Percentiles rank a stretch among this genome's conserved stretches.
Conservation (phyloP, 2,888 invertebrate species). For the Cremastinae sp. region DNA sequence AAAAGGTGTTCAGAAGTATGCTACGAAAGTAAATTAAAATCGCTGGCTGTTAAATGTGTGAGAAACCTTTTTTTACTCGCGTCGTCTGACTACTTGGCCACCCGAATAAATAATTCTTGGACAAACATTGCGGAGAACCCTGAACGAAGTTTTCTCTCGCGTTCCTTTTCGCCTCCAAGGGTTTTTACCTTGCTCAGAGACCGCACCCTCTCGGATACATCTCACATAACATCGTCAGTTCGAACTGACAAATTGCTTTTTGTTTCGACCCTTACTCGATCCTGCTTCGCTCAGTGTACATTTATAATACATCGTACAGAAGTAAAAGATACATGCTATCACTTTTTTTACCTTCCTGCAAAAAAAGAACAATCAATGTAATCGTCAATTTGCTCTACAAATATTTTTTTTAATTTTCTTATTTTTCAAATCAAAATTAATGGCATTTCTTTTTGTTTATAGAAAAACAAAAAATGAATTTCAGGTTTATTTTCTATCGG, state of each 20-base stretch:
- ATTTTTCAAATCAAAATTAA: too few relatives aligned
- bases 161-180: not conserved
- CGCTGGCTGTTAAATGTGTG: too few relatives aligned
- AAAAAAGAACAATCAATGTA: too few relatives aligned
- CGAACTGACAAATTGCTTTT: constrained; percentile 74
- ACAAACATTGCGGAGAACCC: constrained; percentile 50
- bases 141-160: constrained; percentile 15
- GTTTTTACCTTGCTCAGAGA: constrained; percentile 24
- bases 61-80: not conserved
- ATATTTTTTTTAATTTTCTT: too few relatives aligned
- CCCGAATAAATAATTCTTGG: constrained; percentile 62
- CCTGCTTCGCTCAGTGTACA: not conserved
- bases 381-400: too few relatives aligned
- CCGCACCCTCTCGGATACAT: constrained; percentile 50
- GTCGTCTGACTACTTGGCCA: constrained; percentile 20
- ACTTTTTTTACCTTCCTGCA: constrained; percentile 65
- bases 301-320: constrained; percentile 5
- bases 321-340: constrained; percentile 64
- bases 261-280: constrained; percentile 61
- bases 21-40: too few relatives aligned
- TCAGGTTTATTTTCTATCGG: too few relatives aligned
- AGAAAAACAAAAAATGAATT: too few relatives aligned
- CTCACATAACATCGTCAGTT: constrained; percentile 42
- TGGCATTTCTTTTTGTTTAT: too few relatives aligned
- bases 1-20: too few relatives aligned